These are phyloP conservation scores for Lagopus muta DNA, from an alignment of 2,113 vertebrate species.

Conservation along the genomic window DNA sequence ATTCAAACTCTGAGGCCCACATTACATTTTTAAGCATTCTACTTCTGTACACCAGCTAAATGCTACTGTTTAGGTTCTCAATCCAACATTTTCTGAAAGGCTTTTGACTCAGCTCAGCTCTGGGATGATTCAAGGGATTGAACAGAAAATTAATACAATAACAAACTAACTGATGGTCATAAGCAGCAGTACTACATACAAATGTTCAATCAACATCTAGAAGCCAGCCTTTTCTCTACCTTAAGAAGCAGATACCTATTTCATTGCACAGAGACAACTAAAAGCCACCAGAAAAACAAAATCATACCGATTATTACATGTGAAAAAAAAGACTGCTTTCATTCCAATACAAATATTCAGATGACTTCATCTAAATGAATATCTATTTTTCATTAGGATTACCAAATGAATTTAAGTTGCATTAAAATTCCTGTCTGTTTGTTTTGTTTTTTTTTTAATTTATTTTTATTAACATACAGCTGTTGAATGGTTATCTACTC, in stretches of 20 bases:
- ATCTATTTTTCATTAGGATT: background rate
- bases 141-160: background rate
- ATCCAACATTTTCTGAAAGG: background rate
- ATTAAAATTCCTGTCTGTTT: background rate
- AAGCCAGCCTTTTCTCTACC: background rate
- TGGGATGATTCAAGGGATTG: background rate
- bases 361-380: background rate
- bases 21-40: background rate
- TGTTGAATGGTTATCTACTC: background rate
- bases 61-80: slow-evolving; percentile 10
- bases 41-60: background rate
- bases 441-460: too few relatives aligned
- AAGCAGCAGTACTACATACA: background rate
- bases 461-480: background rate
- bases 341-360: background rate
- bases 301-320: background rate
- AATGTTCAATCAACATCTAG: background rate
- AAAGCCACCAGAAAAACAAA: background rate
- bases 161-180: background rate
- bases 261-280: background rate
- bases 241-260: background rate
- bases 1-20: background rate
- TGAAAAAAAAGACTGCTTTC: background rate
- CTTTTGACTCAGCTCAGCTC: background rate
- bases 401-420: background rate